Conservation (phyloP, 2,888 invertebrate genomes). For the Eupsilia transversa region DNA sequence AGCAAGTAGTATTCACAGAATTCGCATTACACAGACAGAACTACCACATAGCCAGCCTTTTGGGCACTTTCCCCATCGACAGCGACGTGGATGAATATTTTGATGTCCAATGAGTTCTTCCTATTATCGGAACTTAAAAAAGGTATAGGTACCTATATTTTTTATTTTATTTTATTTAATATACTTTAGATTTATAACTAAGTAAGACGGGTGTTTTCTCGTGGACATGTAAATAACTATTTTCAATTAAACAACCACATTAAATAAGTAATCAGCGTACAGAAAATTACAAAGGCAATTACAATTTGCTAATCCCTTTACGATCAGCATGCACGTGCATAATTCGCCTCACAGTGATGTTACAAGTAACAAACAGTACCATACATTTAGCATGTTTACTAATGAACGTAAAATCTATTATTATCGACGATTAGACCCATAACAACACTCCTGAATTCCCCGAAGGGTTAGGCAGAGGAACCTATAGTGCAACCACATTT, state of each 20-base stretch:
- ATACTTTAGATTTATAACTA: too few relatives aligned
- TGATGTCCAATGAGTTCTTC: too few relatives aligned
- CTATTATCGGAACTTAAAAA: too few relatives aligned
- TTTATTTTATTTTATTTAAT: too few relatives aligned
- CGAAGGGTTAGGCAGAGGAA: too few relatives aligned
- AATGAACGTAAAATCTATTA: conserved; percentile 35
- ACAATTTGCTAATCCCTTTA: conserved; percentile 16
- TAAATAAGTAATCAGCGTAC: conserved; percentile 5
- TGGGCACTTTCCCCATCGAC: too few relatives aligned
- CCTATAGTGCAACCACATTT: not conserved
- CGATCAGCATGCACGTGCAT: conserved; percentile 2
- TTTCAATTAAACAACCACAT: not conserved
- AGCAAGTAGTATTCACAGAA: not conserved
- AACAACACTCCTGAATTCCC: too few relatives aligned
- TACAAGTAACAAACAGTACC: conserved; percentile 15
- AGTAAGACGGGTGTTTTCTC: too few relatives aligned
- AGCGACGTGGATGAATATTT: too few relatives aligned
- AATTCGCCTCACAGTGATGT: conserved; percentile 4
- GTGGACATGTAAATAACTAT: too few relatives aligned
- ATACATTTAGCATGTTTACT: conserved; percentile 31
- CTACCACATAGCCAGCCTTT: not conserved
- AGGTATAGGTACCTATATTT: too few relatives aligned
- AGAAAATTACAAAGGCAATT: conserved; percentile 22
- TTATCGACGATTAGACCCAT: not conserved
- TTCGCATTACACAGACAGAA: not conserved